phyloP scores from a whole-genome alignment of 2,888 invertebrate species.

The Caenorhabditis parvicauda region DNA sequence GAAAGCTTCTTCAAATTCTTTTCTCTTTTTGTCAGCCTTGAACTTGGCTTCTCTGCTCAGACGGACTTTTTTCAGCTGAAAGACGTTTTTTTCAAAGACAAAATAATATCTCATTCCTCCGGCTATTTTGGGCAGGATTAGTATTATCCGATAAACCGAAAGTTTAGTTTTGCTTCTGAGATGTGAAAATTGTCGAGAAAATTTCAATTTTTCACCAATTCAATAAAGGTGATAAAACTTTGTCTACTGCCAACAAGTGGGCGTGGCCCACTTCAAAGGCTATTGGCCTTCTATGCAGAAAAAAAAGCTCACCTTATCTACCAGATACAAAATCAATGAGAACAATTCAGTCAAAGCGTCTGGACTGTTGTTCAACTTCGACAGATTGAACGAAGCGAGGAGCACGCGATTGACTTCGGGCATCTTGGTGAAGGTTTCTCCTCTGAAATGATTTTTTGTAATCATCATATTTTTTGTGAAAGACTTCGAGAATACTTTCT shows the following conservation, averaged over 20 bases:
- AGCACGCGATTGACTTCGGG: slow-evolving; percentile 75
- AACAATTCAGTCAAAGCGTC: slow-evolving; percentile 30
- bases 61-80: slow-evolving; percentile 21
- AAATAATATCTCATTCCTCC: too few relatives aligned
- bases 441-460: slow-evolving; percentile 51
- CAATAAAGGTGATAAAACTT: too few relatives aligned
- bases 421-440: slow-evolving; percentile 64
- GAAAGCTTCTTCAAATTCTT: slow-evolving; percentile 88
- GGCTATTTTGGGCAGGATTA: too few relatives aligned
- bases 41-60: slow-evolving; percentile 59
- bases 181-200: too few relatives aligned
- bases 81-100: background rate
- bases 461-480: too few relatives aligned
- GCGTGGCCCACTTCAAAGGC: too few relatives aligned
- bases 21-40: slow-evolving; percentile 91
- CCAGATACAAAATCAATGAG: slow-evolving; percentile 76
- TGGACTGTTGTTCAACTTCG: slow-evolving; percentile 19
- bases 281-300: too few relatives aligned
- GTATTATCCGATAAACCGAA: too few relatives aligned
- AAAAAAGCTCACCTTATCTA: slow-evolving; percentile 92
- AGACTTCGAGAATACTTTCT: background rate
- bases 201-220: too few relatives aligned
- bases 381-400: slow-evolving; percentile 70
- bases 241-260: too few relatives aligned
- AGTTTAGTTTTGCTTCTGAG: too few relatives aligned